Evolutionary conservation across 53 echinoderm and acorn worm species (phyloP).

Genomic region (Crossaster papposus): DNA sequence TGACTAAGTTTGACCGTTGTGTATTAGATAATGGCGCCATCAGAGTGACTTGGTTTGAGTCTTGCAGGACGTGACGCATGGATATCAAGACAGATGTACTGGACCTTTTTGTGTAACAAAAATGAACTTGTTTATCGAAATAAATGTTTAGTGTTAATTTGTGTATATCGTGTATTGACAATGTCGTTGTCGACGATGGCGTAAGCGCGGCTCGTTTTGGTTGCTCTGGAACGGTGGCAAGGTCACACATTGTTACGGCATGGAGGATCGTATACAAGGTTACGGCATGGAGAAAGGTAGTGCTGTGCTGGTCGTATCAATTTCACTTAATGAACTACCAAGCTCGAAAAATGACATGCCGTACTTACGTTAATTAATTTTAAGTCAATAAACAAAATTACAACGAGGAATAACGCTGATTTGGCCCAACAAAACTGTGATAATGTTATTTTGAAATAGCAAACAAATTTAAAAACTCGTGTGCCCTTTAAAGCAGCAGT

Average conservation of each 20-base stretch:
- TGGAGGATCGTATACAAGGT: too few relatives aligned
- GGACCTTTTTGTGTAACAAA: not conserved
- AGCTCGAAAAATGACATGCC: too few relatives aligned
- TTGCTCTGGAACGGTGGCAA: not conserved
- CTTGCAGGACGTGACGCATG: slow-evolving; percentile 28
- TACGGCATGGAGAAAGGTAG: too few relatives aligned
- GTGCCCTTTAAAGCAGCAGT: too few relatives aligned
- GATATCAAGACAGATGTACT: slow-evolving; percentile 4
- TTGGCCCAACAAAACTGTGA: too few relatives aligned
- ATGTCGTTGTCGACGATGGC: not conserved
- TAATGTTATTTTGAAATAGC: not conserved
- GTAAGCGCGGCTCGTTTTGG: too few relatives aligned
- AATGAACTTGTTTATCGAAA: not conserved
- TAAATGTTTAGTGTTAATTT: too few relatives aligned
- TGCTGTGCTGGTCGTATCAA: too few relatives aligned
- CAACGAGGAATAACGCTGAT: too few relatives aligned
- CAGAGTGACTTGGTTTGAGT: slow-evolving; percentile 8
- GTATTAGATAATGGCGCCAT: slow-evolving; percentile 11
- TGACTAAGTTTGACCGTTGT: slow-evolving; percentile 31
- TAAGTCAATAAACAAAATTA: not conserved
- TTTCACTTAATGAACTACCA: too few relatives aligned
- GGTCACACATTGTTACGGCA: not conserved
- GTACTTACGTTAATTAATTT: not conserved
- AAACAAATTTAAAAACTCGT: not conserved
- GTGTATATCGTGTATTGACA: not conserved